These are phyloP conservation scores for Labeo catla DNA, from an alignment of 2,113 vertebrate species.

Conservation along the genomic window DNA sequence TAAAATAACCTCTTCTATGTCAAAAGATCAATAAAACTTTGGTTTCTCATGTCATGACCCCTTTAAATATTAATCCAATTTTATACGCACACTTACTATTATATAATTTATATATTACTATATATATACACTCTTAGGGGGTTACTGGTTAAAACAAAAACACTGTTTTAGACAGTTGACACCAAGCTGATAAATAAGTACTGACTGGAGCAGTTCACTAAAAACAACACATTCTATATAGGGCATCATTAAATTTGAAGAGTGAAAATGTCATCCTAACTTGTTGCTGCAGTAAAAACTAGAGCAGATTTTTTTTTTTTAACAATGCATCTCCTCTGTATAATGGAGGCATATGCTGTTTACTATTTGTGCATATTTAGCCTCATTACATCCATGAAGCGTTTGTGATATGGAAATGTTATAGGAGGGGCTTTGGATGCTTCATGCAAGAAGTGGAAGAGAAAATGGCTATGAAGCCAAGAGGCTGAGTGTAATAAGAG, in stretches of 20 bases:
- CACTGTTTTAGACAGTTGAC: background rate
- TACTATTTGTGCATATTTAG: background rate
- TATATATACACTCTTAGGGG: background rate
- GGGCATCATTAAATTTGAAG: background rate
- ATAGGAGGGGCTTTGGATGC: background rate
- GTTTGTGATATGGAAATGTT: background rate
- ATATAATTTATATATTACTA: too few species aligned
- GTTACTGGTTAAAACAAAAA: background rate
- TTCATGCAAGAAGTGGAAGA: background rate
- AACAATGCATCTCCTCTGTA: background rate
- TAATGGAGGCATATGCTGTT: background rate
- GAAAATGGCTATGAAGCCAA: background rate
- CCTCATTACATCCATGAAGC: background rate
- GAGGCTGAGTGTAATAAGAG: conserved; percentile 1
- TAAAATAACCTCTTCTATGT: too few species aligned
- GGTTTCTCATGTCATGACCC: too few species aligned
- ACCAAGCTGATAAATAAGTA: background rate
- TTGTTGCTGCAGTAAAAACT: background rate
- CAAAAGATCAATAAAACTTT: too few species aligned
- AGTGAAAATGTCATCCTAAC: background rate
- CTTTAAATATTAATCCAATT: too few species aligned
- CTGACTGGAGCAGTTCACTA: background rate
- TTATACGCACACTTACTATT: too few species aligned
- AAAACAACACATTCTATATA: background rate
- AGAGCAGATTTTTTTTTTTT: background rate